Percentiles rank a stretch among this genome's conserved stretches.
Conservation (phyloP, 2,888 invertebrate genomes). For the Microplitis deprimator region DNA sequence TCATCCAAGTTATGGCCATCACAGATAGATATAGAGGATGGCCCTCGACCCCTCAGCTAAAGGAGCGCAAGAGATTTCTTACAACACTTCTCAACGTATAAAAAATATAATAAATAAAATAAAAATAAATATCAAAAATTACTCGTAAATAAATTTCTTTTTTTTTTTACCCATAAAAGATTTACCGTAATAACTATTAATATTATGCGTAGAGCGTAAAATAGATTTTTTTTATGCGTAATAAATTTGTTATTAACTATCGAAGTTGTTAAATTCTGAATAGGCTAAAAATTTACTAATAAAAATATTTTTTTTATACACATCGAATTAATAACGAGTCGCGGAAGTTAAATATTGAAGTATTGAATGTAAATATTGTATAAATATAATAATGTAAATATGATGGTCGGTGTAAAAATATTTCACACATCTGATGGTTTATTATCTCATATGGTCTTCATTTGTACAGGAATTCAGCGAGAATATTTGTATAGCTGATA, state of each 20-base stretch:
- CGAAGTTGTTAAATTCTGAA: too few relatives aligned
- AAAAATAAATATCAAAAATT: not conserved
- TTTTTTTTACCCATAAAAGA: conserved; percentile 2
- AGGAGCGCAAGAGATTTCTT: conserved; percentile 9
- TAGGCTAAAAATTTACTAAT: too few relatives aligned
- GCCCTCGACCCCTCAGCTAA: conserved; percentile 37
- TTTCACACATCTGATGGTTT: not conserved
- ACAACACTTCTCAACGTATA: conserved; percentile 9
- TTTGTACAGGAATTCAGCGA: not conserved
- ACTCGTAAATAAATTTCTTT: conserved; percentile 32
- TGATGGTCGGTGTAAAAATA: not conserved
- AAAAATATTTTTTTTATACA: too few relatives aligned
- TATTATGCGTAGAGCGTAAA: too few relatives aligned
- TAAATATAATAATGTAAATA: not conserved
- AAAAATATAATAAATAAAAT: conserved; percentile 7
- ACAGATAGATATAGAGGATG: conserved; percentile 23
- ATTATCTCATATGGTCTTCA: not conserved
- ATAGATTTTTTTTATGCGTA: too few relatives aligned
- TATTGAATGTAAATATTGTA: not conserved
- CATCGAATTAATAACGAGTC: not conserved
- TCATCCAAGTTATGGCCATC: conserved; percentile 46
- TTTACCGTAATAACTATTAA: not conserved
- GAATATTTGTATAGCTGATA: not conserved
- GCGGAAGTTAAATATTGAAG: not conserved
- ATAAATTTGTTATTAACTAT: too few relatives aligned